Evolutionary conservation across 2,797 vertebrate species (phyloP), one percentile per base, ranked within the genome.

Genomic region (Pseudotriccus pelzelni): DNA sequence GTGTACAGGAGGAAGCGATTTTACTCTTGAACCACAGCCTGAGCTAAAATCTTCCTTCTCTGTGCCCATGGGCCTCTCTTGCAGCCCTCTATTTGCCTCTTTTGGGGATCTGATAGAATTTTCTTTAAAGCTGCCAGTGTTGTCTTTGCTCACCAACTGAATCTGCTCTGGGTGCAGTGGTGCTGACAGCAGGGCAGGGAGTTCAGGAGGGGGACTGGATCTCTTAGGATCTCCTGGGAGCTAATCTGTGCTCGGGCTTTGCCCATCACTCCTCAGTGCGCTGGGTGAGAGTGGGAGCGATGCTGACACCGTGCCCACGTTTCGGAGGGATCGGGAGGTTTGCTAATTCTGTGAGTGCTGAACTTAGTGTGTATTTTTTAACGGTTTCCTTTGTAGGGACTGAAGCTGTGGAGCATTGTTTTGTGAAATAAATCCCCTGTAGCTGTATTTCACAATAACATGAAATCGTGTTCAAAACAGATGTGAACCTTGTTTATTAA

Each of bases 401-500:
- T 55, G 52, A 62, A 82, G 67, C 83, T 82, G 70, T 16, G 68
- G 28, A 87, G 20, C 36, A 85, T 83, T 95, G 77, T 94, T 95
- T 77, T 79, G 77, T 93, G 74, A 80, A 96, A 46, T 59, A 53
- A 89, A 20, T 84, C 83, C 85, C 89, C 83, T 68, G 80, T 91
- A 94, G 94, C 87, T 91, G 50, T 94, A 50, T 94, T 96, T 87
- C 93, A 73, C 72, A 93, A 93, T 67, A 84, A 55, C 47, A n/a
- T 60, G 81, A 85, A 90, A 50, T 32, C 52, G 52, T 24, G 79
- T 68, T 88, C 59, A 77, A 84, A 96, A 88, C 89, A 94, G 79
- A 93, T 95, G 87, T 67, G 52, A 91, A 39, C 32, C 7, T 91
- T 56, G 1, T 67, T 88, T 86, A 59, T 91, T 87, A 81, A 89